Conservation (phyloP, 2,113 vertebrate genomes). For the Podarcis muralis region DNA sequence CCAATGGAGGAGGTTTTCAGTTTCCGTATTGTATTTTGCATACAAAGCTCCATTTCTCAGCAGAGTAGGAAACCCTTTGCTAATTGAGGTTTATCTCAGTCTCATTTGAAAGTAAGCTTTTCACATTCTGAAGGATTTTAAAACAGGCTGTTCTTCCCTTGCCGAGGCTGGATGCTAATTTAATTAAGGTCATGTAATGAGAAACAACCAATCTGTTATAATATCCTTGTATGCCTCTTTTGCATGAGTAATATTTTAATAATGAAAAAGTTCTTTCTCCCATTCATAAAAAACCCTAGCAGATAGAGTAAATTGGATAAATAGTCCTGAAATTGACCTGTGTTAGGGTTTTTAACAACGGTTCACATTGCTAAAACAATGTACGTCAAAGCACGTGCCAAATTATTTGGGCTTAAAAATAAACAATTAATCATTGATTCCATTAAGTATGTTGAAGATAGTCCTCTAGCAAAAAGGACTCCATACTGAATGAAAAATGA, state of each 20-base stretch:
- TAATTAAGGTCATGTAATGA: slow-evolving; percentile 19
- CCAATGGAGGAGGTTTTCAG: neutral
- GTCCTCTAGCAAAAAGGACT: neutral
- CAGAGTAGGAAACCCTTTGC: slow-evolving; percentile 4
- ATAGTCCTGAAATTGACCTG: neutral
- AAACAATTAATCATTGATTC: slow-evolving; percentile 4
- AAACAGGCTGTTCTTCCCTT: slow-evolving; percentile 31
- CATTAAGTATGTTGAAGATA: neutral
- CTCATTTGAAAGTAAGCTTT: slow-evolving; percentile 24
- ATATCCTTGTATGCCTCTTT: neutral
- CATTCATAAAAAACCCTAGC: neutral
- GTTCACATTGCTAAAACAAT: slow-evolving; percentile 22
- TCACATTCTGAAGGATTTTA: slow-evolving; percentile 31
- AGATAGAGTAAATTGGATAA: slow-evolving; percentile 22
- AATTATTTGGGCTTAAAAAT: slow-evolving; percentile 24
- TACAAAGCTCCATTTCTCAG: neutral
- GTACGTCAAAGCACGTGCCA: neutral
- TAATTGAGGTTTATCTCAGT: slow-evolving; percentile 15
- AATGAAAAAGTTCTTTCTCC: neutral
- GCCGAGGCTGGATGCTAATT: neutral
- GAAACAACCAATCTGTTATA: slow-evolving; percentile 12
- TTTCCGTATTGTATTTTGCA: neutral
- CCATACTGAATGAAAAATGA: neutral
- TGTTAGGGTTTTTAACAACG: neutral
- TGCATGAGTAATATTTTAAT: slow-evolving; percentile 29